phyloP scores from a whole-genome alignment of 2,797 vertebrate genomes.

The Sebastes alutus region DNA sequence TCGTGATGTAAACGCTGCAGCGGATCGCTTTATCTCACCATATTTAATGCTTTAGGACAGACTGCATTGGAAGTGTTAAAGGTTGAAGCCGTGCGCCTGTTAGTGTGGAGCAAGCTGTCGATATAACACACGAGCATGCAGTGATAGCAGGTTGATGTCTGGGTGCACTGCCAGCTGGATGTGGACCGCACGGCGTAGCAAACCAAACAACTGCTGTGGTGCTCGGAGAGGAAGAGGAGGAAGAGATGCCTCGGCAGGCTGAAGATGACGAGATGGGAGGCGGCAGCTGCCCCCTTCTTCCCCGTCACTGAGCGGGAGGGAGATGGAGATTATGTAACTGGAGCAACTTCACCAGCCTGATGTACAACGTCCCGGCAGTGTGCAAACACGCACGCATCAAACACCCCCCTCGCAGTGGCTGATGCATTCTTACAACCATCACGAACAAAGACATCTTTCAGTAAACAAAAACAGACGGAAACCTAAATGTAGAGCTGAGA shows the following conservation, averaged over 20 bases:
- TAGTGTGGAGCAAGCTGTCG: not conserved
- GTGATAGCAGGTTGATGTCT: slow-evolving; percentile 6
- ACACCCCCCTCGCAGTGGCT: slow-evolving; percentile 29
- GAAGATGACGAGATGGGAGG: slow-evolving; percentile 62
- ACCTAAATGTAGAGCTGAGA: not conserved
- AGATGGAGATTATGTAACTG: slow-evolving; percentile 65
- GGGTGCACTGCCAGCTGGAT: slow-evolving; percentile 11
- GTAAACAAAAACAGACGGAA: not conserved
- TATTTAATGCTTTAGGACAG: slow-evolving; percentile 5
- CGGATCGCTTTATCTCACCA: not conserved
- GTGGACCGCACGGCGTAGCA: not conserved
- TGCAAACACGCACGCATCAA: slow-evolving; percentile 27
- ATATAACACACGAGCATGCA: not conserved
- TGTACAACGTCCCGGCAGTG: slow-evolving; percentile 27
- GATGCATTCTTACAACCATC: slow-evolving; percentile 23
- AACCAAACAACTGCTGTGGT: not conserved
- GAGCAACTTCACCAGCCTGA: slow-evolving; percentile 56
- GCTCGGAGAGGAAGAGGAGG: not conserved
- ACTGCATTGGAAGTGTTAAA: slow-evolving; percentile 3
- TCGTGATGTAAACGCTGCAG: not conserved
- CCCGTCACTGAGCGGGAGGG: slow-evolving; percentile 53
- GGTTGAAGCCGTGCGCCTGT: slow-evolving; percentile 34
- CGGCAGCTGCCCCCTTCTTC: slow-evolving; percentile 61
- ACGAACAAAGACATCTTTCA: slow-evolving; percentile 10
- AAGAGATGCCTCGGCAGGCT: slow-evolving; percentile 27